Base-by-base conservation (phyloP, 2,797 vertebrate genomes). In the Chaenodraco wilsoni region DNA sequence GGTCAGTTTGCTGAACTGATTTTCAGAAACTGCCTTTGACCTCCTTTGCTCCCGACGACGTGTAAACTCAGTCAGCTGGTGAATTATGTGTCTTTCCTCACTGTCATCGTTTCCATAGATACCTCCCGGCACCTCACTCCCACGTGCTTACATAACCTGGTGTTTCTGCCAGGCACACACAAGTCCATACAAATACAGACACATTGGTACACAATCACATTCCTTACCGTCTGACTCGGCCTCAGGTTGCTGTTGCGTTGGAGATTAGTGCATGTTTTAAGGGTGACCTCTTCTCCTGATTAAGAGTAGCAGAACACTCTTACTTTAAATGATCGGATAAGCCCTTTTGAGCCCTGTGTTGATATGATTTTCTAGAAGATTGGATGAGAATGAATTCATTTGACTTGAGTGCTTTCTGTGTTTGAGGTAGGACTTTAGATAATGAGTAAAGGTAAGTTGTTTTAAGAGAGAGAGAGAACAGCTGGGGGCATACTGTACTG, bases 91-190 rank as follows among this genome's bases (percentile, higher is more conserved):
- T 84, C 78, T 77, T 66, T 81, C 54, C 40, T 66, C 3, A 2
- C 79, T 84, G 67, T 71, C 69, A 77, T 76, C 5, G 84, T 92
- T 91, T 81, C 89, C 86, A 89, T 87, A 81, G 89, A 90, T 84
- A 89, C 88, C 62, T 50, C 37, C 62, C 33, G 9, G 87, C 79
- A 84, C 71, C 82, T 84, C 83, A 79, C 81, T 82, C 82, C 83
- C 83, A 86, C 81, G 76, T 50, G 58, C 68, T 93, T 90, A 83
- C 75, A 79, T 90, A 91, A 89, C 31, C 46, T 5, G 10, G 21
- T 76, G 74, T 71, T 81, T 79, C 65, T 76, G 68, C 76, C 76
- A 72, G 67, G 51, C 69, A 72, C 63, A 70, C 77, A 62, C 74
- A 76, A 69, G 59, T 78, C 41, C 33, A 68, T 62, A 50, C 69